Base-by-base conservation (phyloP, 2,113 vertebrate genomes). In the Phalacrocorax pelagicus region DNA sequence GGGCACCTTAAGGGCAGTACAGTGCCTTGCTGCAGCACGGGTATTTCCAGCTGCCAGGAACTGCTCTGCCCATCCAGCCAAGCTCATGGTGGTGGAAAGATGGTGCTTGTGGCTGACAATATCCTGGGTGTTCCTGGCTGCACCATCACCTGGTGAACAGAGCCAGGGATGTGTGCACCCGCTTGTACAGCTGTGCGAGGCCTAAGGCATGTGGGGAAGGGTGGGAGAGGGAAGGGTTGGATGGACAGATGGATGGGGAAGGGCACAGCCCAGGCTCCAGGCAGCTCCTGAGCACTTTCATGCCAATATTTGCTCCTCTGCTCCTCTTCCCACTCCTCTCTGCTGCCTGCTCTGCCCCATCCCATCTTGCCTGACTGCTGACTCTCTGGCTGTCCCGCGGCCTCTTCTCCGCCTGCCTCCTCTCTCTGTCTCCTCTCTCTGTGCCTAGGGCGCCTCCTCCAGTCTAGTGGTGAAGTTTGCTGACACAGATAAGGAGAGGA, bases 381-480 rank as follows among this genome's bases (percentile, higher is more conserved):
- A 30, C 92, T 92, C 92, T 93, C 63, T 55, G 83, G 86, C 96
- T 96, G 73, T 93, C 94, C 87, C 79, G 22, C 7, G 49, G 77
- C 81, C 66, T 94, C 86, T 65, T 86, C 89, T 92, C 87, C 77
- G 63, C 78, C 92, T 97, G 96, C 97, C 97, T 94, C 88, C 89
- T 94, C 95, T 93, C 65, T 93, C 96, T 69, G 84, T 94, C 95
- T 95, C 94, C 93, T 97, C 92, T 95, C 95, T 98, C 92, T 95
- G 94, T 81, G 86, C 93, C 86, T 97, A 99, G 99, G 99, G 99
- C 7, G 99, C 99, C 54, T 99, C 99, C 91, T 99, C 99, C 98
- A 99, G 99, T 98, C 98, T 99, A 98, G 99, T 99, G 98, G 99
- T 99, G 97, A 99, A 99, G 98, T 99, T 99, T 88, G 99, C 99